Evolutionary conservation across 2,888 invertebrate species (phyloP).

Genomic region (Cheilosia soror): DNA sequence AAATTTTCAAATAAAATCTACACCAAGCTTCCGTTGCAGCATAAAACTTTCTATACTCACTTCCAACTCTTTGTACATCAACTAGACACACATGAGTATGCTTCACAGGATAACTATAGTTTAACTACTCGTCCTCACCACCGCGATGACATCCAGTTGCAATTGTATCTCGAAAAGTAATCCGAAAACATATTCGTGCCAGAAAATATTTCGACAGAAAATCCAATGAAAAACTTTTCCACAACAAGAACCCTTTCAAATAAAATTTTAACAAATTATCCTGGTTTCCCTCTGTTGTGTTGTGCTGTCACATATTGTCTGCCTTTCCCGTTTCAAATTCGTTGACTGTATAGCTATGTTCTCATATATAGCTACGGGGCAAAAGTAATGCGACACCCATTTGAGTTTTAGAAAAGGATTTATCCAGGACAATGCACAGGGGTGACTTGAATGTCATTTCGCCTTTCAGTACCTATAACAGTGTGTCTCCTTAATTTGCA

Average conservation of each 20-base stretch:
- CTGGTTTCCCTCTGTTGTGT: conserved; percentile 40
- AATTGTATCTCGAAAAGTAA: conserved; percentile 11
- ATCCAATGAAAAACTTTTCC: conserved; percentile 54
- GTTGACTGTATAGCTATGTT: neutral
- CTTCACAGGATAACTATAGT: neutral
- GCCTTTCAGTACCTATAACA: neutral
- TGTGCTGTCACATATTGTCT: too few species aligned
- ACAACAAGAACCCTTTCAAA: conserved; percentile 37
- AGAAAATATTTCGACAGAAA: conserved; percentile 33
- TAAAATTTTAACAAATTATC: conserved; percentile 66
- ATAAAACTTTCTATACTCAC: too few species aligned
- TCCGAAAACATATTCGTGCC: conserved; percentile 19
- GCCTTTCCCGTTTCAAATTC: too few species aligned
- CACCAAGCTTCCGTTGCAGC: too few species aligned
- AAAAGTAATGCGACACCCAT: neutral
- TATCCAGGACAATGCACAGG: conserved; percentile 55
- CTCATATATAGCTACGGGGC: neutral
- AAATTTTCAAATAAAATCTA: too few species aligned
- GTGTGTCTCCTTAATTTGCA: conserved; percentile 46
- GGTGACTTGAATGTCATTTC: conserved; percentile 60
- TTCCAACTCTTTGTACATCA: too few species aligned
- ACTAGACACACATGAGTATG: too few species aligned
- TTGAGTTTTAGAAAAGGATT: conserved; percentile 54
- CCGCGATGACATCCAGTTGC: conserved; percentile 1
- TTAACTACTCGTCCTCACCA: neutral